phyloP scores from a whole-genome alignment of 2,888 invertebrate species.

The Vanessa cardui region DNA sequence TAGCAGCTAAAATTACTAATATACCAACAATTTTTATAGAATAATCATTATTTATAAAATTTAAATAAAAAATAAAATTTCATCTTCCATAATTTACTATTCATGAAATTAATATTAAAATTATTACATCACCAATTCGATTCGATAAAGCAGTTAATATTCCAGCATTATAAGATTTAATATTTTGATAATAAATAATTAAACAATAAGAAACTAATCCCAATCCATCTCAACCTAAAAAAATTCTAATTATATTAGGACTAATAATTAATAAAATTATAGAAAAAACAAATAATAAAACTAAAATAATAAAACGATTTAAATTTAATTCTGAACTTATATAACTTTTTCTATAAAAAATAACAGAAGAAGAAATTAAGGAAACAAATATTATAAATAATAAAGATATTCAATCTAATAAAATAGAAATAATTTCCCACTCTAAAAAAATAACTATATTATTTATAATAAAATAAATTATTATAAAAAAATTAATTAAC shows the following conservation, averaged over 20 bases:
- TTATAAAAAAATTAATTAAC: slow-evolving; percentile 56
- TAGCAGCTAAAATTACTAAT: too few relatives aligned
- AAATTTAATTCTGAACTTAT: slow-evolving; percentile 82
- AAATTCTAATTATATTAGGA: too few relatives aligned
- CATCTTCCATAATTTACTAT: slow-evolving; percentile 81
- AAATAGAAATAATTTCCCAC: slow-evolving; percentile 81
- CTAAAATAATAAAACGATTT: too few relatives aligned
- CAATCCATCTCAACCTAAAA: slow-evolving; percentile 88
- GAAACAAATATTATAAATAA: slow-evolving; percentile 85
- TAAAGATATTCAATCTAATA: slow-evolving; percentile 65
- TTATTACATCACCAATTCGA: slow-evolving; percentile 88
- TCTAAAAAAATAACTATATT: slow-evolving; percentile 68
- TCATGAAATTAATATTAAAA: slow-evolving; percentile 84
- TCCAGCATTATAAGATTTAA: slow-evolving; percentile 86
- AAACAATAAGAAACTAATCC: slow-evolving; percentile 88
- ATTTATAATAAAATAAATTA: slow-evolving; percentile 67
- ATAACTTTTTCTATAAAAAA: slow-evolving; percentile 85
- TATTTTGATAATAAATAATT: slow-evolving; percentile 88
- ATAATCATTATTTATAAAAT: too few relatives aligned
- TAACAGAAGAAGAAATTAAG: slow-evolving; percentile 86
- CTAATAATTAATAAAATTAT: too few relatives aligned
- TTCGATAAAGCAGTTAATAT: slow-evolving; percentile 88
- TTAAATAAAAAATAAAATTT: slow-evolving; percentile 57
- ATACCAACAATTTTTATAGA: too few relatives aligned
- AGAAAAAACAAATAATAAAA: too few relatives aligned